Evolutionary conservation across 2,113 vertebrate genomes (phyloP), one percentile per base, ranked within the genome.

Genomic region (Pomatorhinus ruficollis): DNA sequence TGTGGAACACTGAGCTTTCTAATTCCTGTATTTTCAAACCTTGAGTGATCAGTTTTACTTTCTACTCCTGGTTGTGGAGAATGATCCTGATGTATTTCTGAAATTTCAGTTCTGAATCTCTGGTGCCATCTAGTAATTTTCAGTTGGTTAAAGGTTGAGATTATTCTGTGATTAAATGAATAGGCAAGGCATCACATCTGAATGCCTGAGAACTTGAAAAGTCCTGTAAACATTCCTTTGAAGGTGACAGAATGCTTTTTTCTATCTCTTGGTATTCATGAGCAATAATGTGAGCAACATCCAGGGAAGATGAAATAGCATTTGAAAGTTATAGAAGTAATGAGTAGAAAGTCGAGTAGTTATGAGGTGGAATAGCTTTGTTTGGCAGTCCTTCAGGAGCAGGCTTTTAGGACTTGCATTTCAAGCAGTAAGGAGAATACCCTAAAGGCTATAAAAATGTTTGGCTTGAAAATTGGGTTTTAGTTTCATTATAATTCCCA

Each of bases 361-460:
- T 90, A 85, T n/a, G 74, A 91, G 37, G 66, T 85, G 50, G 77
- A 91, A 80, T 85, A 75, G 57, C 61, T 90, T 93, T 84, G 49
- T 93, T 91, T 94, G 90, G 49, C 90, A 90, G 74, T 91, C 44
- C 63, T 96, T 91, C 82, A 91, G 82, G 40, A 88, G 28, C 27
- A 87, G 44, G 20, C 40, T 85, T 90, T 88, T 82, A 87, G 50
- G 50, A 69, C 70, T 83, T 84, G 65, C 74, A 87, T 96, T 95
- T 71, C 40, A 94, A 84, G 33, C 57, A 72, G 49, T 82, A 72
- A 76, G n/a, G 11, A 84, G 82, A 87, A 87, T 79, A 84, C n/a
- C 16, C 77, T 74, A 61, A 80, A 92, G 64, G 40, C 40, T 21
- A 69, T 76, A 79, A 90, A 93, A 88, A 79, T 69, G 14, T 79